These are phyloP conservation scores for Sander vitreus DNA, from an alignment of 2,113 vertebrate species.

Conservation along the genomic window DNA sequence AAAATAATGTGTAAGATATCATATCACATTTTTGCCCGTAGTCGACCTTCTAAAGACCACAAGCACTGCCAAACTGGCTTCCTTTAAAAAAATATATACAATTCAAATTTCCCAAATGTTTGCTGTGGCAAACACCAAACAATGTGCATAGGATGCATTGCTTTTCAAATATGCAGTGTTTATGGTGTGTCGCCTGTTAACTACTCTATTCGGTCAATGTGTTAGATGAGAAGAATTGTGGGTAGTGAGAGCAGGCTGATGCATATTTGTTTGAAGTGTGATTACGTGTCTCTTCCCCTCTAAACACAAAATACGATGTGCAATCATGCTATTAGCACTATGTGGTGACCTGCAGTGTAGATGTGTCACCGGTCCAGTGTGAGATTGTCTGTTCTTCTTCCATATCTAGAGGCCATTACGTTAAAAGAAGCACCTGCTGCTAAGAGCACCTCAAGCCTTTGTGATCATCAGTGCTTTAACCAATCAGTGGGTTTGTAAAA, in stretches of 20 bases:
- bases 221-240: conserved; percentile 66
- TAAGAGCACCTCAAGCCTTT: conserved; percentile 83
- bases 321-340: conserved; percentile 73
- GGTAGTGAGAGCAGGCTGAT: conserved; percentile 63
- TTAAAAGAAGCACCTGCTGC: conserved; percentile 80
- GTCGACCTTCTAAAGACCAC: conserved; percentile 56
- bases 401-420: conserved; percentile 74
- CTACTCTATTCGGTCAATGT: conserved; percentile 56
- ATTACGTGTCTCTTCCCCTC: conserved; percentile 55
- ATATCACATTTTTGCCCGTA: conserved; percentile 56
- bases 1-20: conserved; percentile 51
- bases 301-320: conserved; percentile 54
- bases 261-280: conserved; percentile 70
- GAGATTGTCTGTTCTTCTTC: conserved; percentile 70
- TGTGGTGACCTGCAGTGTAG: conserved; percentile 68
- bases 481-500: conserved; percentile 74
- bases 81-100: conserved; percentile 21
- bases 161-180: conserved; percentile 72
- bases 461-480: conserved; percentile 83
- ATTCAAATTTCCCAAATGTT: conserved; percentile 47
- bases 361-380: conserved; percentile 71
- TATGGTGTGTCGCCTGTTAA: conserved; percentile 63
- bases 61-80: conserved; percentile 75
- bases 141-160: conserved; percentile 54
- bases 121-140: conserved; percentile 74